These are phyloP conservation scores for Solea solea DNA, from an alignment of 2,113 vertebrate species.

Conservation along the genomic window DNA sequence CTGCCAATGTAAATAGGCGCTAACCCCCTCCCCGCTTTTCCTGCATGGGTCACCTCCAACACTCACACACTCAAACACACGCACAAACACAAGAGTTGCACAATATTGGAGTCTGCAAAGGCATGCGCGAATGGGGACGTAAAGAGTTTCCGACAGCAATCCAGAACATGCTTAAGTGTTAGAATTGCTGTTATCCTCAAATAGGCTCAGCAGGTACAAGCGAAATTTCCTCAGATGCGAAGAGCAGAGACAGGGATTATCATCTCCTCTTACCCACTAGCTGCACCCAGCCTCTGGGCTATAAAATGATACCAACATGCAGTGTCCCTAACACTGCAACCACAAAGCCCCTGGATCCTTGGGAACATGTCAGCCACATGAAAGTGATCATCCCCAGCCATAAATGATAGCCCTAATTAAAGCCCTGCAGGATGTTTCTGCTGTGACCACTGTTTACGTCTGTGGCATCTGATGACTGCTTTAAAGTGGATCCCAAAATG, in stretches of 20 bases:
- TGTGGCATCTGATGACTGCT: neutral
- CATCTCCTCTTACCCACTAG: slow-evolving; percentile 75
- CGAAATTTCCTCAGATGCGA: slow-evolving; percentile 22
- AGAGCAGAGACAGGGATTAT: slow-evolving; percentile 60
- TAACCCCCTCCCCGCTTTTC: slow-evolving; percentile 60
- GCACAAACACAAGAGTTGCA: slow-evolving; percentile 12
- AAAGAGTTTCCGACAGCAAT: slow-evolving; percentile 48
- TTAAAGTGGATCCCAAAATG: slow-evolving; percentile 19
- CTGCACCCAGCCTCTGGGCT: slow-evolving; percentile 86
- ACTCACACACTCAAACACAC: slow-evolving; percentile 34
- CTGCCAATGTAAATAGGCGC: slow-evolving; percentile 85
- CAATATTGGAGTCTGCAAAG: slow-evolving; percentile 46
- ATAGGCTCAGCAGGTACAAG: slow-evolving; percentile 41
- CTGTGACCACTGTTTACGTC: slow-evolving; percentile 21
- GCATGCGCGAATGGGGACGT: slow-evolving; percentile 49
- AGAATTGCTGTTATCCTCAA: slow-evolving; percentile 19
- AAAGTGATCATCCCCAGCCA: slow-evolving; percentile 32
- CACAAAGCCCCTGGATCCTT: slow-evolving; percentile 14
- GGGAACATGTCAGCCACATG: slow-evolving; percentile 57
- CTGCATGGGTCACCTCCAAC: slow-evolving; percentile 77
- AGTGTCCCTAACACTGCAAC: slow-evolving; percentile 35
- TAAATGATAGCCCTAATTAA: slow-evolving; percentile 37
- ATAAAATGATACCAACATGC: slow-evolving; percentile 57
- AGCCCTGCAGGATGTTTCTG: slow-evolving; percentile 22
- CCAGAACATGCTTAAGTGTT: neutral